Percentiles rank a stretch among this genome's conserved stretches.
Conservation (phyloP, 2,797 vertebrate genomes). For the Falco rusticolus region DNA sequence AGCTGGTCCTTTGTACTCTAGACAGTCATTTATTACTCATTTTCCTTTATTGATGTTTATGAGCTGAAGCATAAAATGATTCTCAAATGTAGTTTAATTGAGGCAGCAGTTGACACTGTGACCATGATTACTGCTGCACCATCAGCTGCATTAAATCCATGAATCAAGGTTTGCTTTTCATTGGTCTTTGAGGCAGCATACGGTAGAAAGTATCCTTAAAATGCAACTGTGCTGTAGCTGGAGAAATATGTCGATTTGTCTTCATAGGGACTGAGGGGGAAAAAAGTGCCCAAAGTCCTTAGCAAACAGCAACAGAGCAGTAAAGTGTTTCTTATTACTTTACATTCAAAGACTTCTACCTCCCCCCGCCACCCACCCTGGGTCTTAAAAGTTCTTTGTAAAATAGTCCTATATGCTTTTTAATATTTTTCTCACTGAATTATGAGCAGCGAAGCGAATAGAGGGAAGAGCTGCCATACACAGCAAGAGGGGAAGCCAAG, state of each 20-base stretch:
- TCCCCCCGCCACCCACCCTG: not conserved
- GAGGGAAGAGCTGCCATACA: constrained; percentile 64
- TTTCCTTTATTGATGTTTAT: constrained; percentile 89
- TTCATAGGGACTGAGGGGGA: constrained; percentile 70
- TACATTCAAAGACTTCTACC: constrained; percentile 7
- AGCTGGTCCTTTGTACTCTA: constrained; percentile 87
- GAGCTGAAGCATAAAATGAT: constrained; percentile 87
- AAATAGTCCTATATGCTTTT: constrained; percentile 16
- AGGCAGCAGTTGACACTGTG: constrained; percentile 84
- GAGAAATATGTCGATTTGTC: constrained; percentile 79
- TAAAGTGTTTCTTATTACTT: constrained; percentile 55
- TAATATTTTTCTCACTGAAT: constrained; percentile 38
- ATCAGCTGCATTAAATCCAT: constrained; percentile 74
- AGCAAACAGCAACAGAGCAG: constrained; percentile 53
- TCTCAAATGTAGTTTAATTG: constrained; percentile 87
- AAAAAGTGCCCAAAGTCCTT: constrained; percentile 43
- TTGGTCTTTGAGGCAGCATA: constrained; percentile 71
- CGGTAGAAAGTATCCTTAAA: constrained; percentile 72
- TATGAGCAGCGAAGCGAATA: constrained; percentile 46
- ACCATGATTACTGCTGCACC: constrained; percentile 80
- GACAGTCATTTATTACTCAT: constrained; percentile 88
- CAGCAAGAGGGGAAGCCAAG: constrained; percentile 66
- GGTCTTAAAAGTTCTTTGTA: constrained; percentile 21
- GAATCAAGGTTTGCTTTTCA: constrained; percentile 80
- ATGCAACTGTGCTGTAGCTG: constrained; percentile 73